These are phyloP conservation scores for Erebia palarica DNA, from an alignment of 2,888 invertebrate species.

Conservation along the genomic window DNA sequence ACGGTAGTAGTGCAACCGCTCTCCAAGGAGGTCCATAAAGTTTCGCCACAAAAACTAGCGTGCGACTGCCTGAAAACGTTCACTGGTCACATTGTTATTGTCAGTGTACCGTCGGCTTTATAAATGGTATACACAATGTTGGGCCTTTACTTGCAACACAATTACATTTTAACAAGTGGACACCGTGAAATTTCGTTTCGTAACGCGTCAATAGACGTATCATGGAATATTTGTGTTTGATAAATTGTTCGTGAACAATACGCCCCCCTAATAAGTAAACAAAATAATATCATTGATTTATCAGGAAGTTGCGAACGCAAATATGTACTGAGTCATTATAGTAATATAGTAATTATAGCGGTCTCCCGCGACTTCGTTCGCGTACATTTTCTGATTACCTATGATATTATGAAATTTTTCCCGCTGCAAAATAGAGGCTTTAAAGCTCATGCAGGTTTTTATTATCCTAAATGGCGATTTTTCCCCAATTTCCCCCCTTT, in stretches of 20 bases:
- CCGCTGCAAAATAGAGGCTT: no score
- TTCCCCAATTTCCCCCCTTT: no score
- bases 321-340: background rate
- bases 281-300: background rate
- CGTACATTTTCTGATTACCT: no score
- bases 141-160: constrained; percentile 58
- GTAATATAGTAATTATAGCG: background rate
- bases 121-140: constrained; percentile 59
- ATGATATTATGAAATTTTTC: no score
- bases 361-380: no score
- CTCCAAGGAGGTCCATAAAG: constrained; percentile 64
- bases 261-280: constrained; percentile 50
- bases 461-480: no score
- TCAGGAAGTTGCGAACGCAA: background rate
- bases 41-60: constrained; percentile 62
- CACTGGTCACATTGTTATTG: constrained; percentile 59
- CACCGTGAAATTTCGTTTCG: constrained; percentile 71
- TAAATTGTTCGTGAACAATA: constrained; percentile 73
- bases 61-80: constrained; percentile 61
- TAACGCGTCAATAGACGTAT: constrained; percentile 67
- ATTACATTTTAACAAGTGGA: constrained; percentile 61
- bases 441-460: no score
- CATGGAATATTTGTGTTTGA: constrained; percentile 69
- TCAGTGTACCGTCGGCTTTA: constrained; percentile 56
- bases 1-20: constrained; percentile 67